These are phyloP conservation scores for Daptonema setosum DNA, from an alignment of 2,888 invertebrate genomes.

Conservation along the genomic window DNA sequence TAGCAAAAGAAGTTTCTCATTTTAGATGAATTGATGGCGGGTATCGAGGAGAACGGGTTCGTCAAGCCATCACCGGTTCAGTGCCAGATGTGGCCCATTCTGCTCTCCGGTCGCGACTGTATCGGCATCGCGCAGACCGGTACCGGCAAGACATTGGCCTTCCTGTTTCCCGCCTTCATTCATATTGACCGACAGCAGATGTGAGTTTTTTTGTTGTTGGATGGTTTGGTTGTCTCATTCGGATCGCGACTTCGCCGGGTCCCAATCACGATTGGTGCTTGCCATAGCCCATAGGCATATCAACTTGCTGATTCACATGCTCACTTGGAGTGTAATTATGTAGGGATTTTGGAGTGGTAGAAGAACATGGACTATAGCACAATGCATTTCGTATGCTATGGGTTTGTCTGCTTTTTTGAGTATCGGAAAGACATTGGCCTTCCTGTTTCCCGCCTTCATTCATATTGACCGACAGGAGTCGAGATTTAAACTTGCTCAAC, in stretches of 20 bases:
- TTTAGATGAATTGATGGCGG: constrained; percentile 49
- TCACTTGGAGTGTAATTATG: too few species aligned
- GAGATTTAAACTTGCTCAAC: too few species aligned
- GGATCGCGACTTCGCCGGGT: neutral
- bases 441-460: constrained; percentile 68
- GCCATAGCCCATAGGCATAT: too few species aligned
- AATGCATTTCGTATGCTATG: too few species aligned
- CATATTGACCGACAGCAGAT: constrained; percentile 62
- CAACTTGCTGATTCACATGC: too few species aligned
- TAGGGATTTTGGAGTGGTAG: too few species aligned
- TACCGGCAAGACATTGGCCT: constrained; percentile 59
- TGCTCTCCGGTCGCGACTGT: constrained; percentile 59
- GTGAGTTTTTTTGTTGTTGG: constrained; percentile 10
- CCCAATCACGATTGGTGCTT: too few species aligned
- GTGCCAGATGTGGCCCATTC: constrained; percentile 73
- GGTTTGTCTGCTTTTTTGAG: too few species aligned
- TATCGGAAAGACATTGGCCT: constrained; percentile 59
- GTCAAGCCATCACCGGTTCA: constrained; percentile 60
- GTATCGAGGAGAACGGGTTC: constrained; percentile 60
- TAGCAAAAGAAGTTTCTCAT: neutral
- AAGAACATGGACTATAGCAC: too few species aligned
- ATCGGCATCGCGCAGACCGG: constrained; percentile 90
- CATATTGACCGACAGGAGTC: constrained; percentile 62
- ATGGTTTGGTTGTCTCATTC: constrained; percentile 5
- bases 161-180: constrained; percentile 68